Percentiles rank a stretch among this genome's conserved stretches.
These are phyloP conservation scores for Cavia porcellus DNA, from an alignment of 2,113 vertebrate species.

Conservation along the genomic window DNA sequence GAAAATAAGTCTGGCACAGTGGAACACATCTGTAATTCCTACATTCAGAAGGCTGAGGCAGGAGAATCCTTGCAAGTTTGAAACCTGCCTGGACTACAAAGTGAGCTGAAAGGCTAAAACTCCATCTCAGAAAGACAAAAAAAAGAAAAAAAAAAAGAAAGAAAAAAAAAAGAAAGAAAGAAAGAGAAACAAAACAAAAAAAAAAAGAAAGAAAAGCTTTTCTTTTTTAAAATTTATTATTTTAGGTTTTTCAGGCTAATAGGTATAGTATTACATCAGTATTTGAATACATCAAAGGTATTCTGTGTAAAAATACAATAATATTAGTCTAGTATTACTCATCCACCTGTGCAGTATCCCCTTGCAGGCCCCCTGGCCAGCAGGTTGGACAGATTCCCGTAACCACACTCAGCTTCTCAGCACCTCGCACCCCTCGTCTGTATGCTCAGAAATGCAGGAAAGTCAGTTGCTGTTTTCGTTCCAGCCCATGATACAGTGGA, in stretches of 20 bases:
- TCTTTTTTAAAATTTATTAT: not conserved
- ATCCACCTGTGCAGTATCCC: not conserved
- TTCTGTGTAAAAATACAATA: not conserved
- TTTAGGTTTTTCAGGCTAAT: not conserved
- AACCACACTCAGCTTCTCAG: not conserved
- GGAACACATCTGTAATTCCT: no score
- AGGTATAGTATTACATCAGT: not conserved
- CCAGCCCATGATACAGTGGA: not conserved
- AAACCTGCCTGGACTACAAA: no score
- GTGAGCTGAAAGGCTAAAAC: no score
- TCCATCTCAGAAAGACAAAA: no score
- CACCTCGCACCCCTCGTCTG: no score
- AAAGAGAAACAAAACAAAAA: no score
- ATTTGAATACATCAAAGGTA: not conserved
- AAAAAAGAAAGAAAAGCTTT: not conserved
- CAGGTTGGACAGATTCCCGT: not conserved
- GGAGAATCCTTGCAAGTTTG: no score
- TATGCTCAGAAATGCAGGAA: not conserved
- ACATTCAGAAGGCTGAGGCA: no score
- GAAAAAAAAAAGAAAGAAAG: no score
- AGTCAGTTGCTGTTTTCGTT: not conserved
- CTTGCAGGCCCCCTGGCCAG: no score
- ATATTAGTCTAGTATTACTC: not conserved
- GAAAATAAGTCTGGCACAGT: no score
- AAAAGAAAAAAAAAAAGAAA: no score